These are phyloP conservation scores for Platanista minor DNA, from an alignment of 2,113 vertebrate genomes.

Conservation along the genomic window DNA sequence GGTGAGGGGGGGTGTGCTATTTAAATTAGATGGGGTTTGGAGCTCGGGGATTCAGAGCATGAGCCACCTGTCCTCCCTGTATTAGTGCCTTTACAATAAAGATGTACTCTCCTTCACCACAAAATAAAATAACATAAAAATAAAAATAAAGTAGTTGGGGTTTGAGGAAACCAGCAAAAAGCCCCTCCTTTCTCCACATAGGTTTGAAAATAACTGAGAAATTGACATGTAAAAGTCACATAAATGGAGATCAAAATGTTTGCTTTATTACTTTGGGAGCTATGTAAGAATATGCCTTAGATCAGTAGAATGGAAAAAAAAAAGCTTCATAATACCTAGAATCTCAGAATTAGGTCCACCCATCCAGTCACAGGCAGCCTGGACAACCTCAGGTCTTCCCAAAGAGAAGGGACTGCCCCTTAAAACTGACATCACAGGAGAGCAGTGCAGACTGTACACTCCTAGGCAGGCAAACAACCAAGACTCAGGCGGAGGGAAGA, in stretches of 20 bases:
- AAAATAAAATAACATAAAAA: too few species aligned
- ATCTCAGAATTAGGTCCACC: background rate
- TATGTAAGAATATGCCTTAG: background rate
- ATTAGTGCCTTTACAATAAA: too few species aligned
- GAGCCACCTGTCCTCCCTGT: too few species aligned
- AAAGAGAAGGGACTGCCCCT: background rate
- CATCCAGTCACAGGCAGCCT: background rate
- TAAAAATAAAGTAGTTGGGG: background rate
- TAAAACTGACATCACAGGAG: background rate
- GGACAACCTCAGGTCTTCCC: background rate
- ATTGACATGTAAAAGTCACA: background rate
- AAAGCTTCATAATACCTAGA: background rate
- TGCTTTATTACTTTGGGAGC: background rate
- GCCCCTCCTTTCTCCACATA: background rate
- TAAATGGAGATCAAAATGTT: background rate
- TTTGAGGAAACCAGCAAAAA: background rate
- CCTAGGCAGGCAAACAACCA: background rate
- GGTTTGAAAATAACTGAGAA: background rate
- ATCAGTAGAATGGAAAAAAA: background rate
- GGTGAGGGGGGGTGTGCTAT: background rate
- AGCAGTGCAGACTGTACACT: background rate
- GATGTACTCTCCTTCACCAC: too few species aligned
- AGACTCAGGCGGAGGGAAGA: background rate
- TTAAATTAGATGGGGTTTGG: background rate
- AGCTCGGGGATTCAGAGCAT: too few species aligned